Evolutionary conservation across 2,888 invertebrate genomes (phyloP).

Genomic region (Serrognathus titanus): DNA sequence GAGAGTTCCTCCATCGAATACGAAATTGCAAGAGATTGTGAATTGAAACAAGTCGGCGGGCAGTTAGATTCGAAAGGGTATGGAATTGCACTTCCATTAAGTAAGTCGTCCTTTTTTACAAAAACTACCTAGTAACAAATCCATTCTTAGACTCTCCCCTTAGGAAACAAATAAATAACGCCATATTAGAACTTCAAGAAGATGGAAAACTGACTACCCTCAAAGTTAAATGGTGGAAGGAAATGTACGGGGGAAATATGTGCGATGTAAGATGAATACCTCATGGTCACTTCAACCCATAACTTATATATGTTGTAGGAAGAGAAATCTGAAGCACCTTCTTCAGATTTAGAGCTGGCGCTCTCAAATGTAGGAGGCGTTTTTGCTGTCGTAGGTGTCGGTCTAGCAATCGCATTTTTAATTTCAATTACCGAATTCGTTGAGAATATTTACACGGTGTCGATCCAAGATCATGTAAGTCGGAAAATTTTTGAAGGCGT

Average conservation of each 20-base stretch:
- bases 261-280: constrained; percentile 6
- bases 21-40: constrained; percentile 79
- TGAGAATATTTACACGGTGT: constrained; percentile 74
- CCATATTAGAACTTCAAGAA: constrained; percentile 82
- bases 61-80: constrained; percentile 88
- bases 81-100: constrained; percentile 87
- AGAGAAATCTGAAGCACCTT: constrained; percentile 31
- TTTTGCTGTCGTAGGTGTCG: constrained; percentile 76
- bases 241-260: constrained; percentile 54
- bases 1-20: constrained; percentile 96
- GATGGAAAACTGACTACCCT: constrained; percentile 72
- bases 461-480: constrained; percentile 73
- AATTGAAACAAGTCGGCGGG: constrained; percentile 76
- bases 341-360: constrained; percentile 59
- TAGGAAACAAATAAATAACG: constrained; percentile 72
- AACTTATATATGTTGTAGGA: neutral
- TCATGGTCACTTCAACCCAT: no score
- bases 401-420: constrained; percentile 65
- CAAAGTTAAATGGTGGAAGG: constrained; percentile 87
- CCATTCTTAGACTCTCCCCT: constrained; percentile 54
- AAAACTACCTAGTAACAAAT: neutral
- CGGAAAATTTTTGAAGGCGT: no score
- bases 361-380: constrained; percentile 89
- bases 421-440: constrained; percentile 83
- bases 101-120: constrained; percentile 55